phyloP scores from a whole-genome alignment of 2,888 invertebrate species.

The Mythimna vitellina region DNA sequence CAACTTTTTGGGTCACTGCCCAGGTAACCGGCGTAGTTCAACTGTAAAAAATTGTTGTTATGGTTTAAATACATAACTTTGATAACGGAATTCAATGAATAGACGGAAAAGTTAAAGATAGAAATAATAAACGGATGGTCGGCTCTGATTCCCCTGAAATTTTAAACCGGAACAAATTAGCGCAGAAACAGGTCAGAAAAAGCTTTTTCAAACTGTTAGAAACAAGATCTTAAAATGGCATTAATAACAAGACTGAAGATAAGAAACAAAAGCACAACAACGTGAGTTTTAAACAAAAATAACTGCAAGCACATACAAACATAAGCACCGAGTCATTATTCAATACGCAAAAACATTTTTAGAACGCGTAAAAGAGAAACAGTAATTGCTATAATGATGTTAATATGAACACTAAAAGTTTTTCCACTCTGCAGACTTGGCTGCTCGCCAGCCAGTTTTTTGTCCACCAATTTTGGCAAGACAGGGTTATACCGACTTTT shows the following conservation, averaged over 20 bases:
- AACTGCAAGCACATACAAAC: background rate
- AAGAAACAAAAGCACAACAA: background rate
- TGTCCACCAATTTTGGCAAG: slow-evolving; percentile 47
- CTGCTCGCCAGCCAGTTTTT: slow-evolving; percentile 41
- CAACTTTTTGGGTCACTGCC: slow-evolving; percentile 33
- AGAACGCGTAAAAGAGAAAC: slow-evolving; percentile 34
- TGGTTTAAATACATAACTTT: background rate
- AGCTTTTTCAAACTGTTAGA: too few species aligned
- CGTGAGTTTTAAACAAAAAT: too few species aligned
- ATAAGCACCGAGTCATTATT: slow-evolving; percentile 2
- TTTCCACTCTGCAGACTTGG: slow-evolving; percentile 52
- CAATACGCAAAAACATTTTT: slow-evolving; percentile 20
- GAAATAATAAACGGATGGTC: background rate
- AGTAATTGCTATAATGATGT: slow-evolving; percentile 54
- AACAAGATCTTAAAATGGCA: background rate
- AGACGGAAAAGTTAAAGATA: background rate
- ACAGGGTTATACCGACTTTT: slow-evolving; percentile 36
- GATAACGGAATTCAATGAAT: background rate
- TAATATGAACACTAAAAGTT: slow-evolving; percentile 55
- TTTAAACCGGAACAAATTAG: background rate
- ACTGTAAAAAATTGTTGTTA: slow-evolving; percentile 1
- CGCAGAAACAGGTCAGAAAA: background rate
- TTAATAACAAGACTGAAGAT: background rate
- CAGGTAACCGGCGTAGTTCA: slow-evolving; percentile 3
- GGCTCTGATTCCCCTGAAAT: background rate